Conservation (phyloP, 2,797 vertebrate genomes). For the Phrynocephalus vlangalii region DNA sequence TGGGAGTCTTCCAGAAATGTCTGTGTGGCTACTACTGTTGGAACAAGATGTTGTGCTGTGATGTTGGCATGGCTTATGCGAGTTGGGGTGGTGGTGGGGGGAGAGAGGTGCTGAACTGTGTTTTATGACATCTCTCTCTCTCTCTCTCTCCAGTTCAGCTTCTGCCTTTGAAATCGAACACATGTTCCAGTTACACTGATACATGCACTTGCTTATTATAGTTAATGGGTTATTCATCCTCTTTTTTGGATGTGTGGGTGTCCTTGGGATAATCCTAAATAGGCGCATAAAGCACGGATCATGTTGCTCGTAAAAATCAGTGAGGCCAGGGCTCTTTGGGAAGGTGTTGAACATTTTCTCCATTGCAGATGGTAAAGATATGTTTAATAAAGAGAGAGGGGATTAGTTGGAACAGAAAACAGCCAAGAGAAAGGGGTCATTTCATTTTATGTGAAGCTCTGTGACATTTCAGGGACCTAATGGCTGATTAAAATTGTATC, state of each 20-base stretch:
- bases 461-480: constrained; percentile 78
- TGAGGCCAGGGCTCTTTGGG: constrained; percentile 74
- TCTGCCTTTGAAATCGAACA: constrained; percentile 75
- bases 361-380: constrained; percentile 84
- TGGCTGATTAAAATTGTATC: constrained; percentile 73
- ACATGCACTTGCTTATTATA: constrained; percentile 75
- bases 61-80: constrained; percentile 36
- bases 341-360: constrained; percentile 74
- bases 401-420: constrained; percentile 77
- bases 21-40: not conserved
- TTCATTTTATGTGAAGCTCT: constrained; percentile 78
- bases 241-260: constrained; percentile 57
- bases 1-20: not conserved
- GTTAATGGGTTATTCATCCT: constrained; percentile 80
- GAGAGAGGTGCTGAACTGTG: constrained; percentile 18
- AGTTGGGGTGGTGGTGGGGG: too few relatives aligned
- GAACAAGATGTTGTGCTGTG: constrained; percentile 34
- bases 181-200: constrained; percentile 70
- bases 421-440: constrained; percentile 76
- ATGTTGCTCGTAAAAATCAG: constrained; percentile 78
- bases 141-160: constrained; percentile 66
- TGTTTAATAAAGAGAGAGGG: constrained; percentile 84
- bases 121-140: constrained; percentile 61
- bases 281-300: constrained; percentile 78
- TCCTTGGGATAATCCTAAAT: constrained; percentile 80